Conservation (phyloP, 1,140 invertebrate species). For the Conus betulinus region DNA sequence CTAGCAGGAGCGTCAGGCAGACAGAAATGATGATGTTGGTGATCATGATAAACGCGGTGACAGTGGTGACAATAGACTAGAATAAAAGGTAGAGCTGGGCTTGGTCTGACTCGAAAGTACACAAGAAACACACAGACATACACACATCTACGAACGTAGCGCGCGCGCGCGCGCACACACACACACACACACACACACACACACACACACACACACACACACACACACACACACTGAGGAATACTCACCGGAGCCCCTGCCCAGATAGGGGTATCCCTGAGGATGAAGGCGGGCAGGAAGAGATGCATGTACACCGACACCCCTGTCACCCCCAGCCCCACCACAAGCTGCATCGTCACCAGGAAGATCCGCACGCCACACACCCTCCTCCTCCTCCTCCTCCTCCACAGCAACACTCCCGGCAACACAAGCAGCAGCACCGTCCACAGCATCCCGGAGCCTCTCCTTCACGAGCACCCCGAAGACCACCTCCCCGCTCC, state of each 20-base stretch:
- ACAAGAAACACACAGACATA: neutral
- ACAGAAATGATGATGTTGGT: too few species aligned
- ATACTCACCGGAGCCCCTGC: conserved; percentile 63
- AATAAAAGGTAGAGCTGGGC: too few species aligned
- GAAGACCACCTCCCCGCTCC: neutral
- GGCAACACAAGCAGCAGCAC: conserved; percentile 6
- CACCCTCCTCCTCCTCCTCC: conserved; percentile 22
- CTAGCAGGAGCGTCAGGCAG: too few species aligned
- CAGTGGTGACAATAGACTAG: too few species aligned
- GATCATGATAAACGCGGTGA: too few species aligned
- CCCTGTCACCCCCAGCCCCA: conserved; percentile 52
- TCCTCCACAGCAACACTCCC: conserved; percentile 17
- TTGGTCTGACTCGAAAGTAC: too few species aligned
- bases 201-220: neutral
- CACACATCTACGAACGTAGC: neutral
- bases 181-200: neutral
- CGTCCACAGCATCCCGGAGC: neutral
- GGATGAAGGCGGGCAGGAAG: conserved; percentile 42
- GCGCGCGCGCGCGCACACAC: neutral
- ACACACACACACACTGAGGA: neutral
- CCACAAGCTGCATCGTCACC: conserved; percentile 52
- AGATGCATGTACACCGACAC: conserved; percentile 54
- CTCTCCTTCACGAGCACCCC: neutral
- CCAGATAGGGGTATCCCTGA: conserved; percentile 60
- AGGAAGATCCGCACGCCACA: conserved; percentile 51